These are phyloP conservation scores for Muscicapa comitata DNA, from an alignment of 2,797 vertebrate species.

Conservation along the genomic window DNA sequence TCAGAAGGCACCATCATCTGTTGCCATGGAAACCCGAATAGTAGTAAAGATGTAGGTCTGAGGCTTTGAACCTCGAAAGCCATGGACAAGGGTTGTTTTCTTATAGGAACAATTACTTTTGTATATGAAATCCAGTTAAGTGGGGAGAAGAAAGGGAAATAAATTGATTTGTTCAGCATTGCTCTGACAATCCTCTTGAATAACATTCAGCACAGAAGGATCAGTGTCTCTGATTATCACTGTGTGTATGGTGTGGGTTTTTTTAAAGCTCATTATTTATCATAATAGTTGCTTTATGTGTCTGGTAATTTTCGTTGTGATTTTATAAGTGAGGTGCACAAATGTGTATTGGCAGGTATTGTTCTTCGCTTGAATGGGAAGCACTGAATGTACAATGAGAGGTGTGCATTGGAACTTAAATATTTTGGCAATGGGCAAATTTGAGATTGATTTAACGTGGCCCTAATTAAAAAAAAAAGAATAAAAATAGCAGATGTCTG, in stretches of 20 bases:
- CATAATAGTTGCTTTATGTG: neutral
- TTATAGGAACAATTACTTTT: slow-evolving; percentile 32
- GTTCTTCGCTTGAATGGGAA: slow-evolving; percentile 17
- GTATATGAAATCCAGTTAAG: slow-evolving; percentile 28
- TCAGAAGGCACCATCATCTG: slow-evolving; percentile 53
- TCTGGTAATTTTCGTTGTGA: neutral
- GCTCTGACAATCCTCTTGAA: neutral
- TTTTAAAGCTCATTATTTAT: slow-evolving; percentile 40
- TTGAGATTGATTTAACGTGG: neutral
- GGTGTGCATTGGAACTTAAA: neutral
- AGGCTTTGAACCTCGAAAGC: slow-evolving; percentile 31
- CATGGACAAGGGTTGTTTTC: neutral
- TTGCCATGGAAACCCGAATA: slow-evolving; percentile 72
- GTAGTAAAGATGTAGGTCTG: slow-evolving; percentile 49
- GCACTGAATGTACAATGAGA: neutral
- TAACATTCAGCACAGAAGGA: neutral
- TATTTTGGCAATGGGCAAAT: neutral
- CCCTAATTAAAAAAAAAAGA: neutral
- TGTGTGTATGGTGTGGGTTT: neutral
- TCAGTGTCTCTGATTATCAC: neutral
- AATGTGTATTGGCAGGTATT: neutral
- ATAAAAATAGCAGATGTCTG: neutral
- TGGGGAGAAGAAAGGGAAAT: slow-evolving; percentile 19
- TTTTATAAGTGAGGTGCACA: neutral
- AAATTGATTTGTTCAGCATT: slow-evolving; percentile 29